Conservation (phyloP, 2,888 invertebrate genomes). For the Sphinx pinastri region DNA sequence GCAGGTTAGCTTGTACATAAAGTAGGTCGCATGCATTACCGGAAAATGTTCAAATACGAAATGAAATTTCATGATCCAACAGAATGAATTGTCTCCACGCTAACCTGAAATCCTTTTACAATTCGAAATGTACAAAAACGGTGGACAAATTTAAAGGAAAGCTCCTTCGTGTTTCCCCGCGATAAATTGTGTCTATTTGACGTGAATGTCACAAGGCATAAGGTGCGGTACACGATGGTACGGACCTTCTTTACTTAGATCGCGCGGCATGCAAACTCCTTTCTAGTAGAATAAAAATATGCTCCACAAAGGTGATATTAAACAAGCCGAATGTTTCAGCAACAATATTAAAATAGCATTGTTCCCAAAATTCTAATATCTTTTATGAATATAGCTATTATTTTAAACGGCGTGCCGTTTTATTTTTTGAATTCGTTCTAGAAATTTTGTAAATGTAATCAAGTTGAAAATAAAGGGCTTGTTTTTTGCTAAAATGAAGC, state of each 20-base stretch:
- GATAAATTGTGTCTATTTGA: conserved; percentile 25
- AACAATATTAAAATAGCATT: too few species aligned
- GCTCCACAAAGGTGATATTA: not conserved
- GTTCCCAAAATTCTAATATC: too few species aligned
- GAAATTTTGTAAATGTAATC: conserved; percentile 26
- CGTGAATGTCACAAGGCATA: conserved; percentile 25
- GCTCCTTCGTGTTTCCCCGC: conserved; percentile 22
- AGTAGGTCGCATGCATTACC: conserved; percentile 16
- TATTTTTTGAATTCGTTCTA: not conserved
- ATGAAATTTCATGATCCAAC: conserved; percentile 14
- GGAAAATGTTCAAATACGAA: conserved; percentile 23
- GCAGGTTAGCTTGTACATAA: not conserved
- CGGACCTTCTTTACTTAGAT: conserved; percentile 8
- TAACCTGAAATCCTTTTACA: conserved; percentile 20
- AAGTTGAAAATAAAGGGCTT: conserved; percentile 26
- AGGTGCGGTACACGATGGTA: conserved; percentile 27
- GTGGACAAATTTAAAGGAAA: conserved; percentile 14
- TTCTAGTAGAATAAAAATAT: not conserved
- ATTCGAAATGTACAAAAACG: conserved; percentile 9
- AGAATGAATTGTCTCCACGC: conserved; percentile 22
- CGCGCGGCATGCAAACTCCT: conserved; percentile 13
- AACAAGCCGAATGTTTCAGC: too few species aligned
- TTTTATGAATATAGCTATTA: not conserved
- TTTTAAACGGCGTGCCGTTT: not conserved
- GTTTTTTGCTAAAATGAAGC: conserved; percentile 52